phyloP scores from a whole-genome alignment of 2,888 invertebrate species.

The Lordiphosa andalusiaca region DNA sequence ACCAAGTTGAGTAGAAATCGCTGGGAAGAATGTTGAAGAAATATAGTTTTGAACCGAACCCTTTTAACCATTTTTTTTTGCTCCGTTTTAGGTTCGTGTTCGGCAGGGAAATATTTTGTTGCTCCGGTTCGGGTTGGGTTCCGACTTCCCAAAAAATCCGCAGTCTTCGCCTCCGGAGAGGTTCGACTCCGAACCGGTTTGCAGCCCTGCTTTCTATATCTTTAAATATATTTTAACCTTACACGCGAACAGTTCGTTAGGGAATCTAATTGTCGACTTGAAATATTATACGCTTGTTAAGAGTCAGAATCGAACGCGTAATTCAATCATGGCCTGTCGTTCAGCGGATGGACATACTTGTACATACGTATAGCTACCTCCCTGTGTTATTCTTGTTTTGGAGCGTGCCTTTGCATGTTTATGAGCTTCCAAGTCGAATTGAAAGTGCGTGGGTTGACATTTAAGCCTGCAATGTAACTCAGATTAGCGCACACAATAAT shows the following conservation, averaged over 20 bases:
- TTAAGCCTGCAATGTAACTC: slow-evolving; percentile 18
- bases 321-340: slow-evolving; percentile 42
- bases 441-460: slow-evolving; percentile 25
- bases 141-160: too few relatives aligned
- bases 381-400: slow-evolving; percentile 3
- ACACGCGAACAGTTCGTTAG: not conserved
- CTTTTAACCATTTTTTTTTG: too few relatives aligned
- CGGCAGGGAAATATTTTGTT: too few relatives aligned
- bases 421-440: slow-evolving; percentile 47
- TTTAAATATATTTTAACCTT: too few relatives aligned
- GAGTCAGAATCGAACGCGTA: slow-evolving; percentile 54
- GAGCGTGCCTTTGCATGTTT: slow-evolving; percentile 50
- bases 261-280: not conserved
- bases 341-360: slow-evolving; percentile 15
- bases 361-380: not conserved
- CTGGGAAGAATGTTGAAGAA: too few relatives aligned
- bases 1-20: too few relatives aligned
- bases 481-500: slow-evolving; percentile 15
- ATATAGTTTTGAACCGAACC: too few relatives aligned
- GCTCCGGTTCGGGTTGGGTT: too few relatives aligned
- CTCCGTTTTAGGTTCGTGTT: too few relatives aligned
- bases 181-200: too few relatives aligned
- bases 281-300: not conserved
- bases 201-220: too few relatives aligned
- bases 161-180: too few relatives aligned